These are phyloP conservation scores for Oligia strigilis DNA, from an alignment of 2,888 invertebrate species.

Conservation along the genomic window DNA sequence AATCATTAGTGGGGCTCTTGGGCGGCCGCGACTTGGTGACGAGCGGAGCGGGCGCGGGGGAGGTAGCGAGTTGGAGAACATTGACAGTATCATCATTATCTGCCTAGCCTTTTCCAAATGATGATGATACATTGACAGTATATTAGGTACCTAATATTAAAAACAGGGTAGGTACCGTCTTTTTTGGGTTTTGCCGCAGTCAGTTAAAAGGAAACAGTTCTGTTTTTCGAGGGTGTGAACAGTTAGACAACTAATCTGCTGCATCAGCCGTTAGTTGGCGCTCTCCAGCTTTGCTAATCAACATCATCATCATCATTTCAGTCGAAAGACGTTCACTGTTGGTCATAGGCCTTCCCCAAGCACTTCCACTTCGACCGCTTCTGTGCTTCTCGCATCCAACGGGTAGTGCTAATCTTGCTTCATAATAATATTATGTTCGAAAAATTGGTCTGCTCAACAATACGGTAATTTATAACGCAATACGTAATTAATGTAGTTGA, in stretches of 20 bases:
- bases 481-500: too few species aligned
- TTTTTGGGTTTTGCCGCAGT: background rate
- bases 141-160: background rate
- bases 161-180: background rate
- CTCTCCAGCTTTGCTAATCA: background rate
- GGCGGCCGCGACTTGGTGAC: constrained; percentile 40
- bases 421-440: too few species aligned
- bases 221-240: background rate
- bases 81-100: background rate
- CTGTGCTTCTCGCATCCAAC: too few species aligned
- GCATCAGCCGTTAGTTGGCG: background rate
- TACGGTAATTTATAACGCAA: too few species aligned
- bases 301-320: too few species aligned
- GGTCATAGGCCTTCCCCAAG: too few species aligned
- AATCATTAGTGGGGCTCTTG: constrained; percentile 85
- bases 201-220: background rate
- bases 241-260: background rate
- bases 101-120: too few species aligned
- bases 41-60: constrained; percentile 57
- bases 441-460: too few species aligned
- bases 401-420: too few species aligned
- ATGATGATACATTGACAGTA: background rate
- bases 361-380: too few species aligned
- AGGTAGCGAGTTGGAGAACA: constrained; percentile 16
- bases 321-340: too few species aligned